phyloP scores from a whole-genome alignment of 2,113 vertebrate species.

The Scomber colias region DNA sequence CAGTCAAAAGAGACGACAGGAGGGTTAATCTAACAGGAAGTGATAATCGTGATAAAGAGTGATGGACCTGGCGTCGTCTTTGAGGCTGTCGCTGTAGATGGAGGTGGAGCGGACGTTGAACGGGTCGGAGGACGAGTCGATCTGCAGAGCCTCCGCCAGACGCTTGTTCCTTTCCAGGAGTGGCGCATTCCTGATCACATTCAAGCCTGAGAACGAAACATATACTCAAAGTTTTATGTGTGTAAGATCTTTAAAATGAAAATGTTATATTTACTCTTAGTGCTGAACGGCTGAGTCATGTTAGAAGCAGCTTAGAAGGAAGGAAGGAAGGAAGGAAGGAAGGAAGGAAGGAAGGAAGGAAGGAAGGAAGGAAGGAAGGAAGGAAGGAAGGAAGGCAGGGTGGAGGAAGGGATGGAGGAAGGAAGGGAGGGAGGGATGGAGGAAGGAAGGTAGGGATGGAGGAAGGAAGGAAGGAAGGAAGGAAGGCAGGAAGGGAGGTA shows the following conservation, averaged over 20 bases:
- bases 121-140: slow-evolving; percentile 91
- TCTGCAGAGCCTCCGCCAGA: slow-evolving; percentile 95
- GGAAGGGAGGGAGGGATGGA: too few species aligned
- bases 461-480: too few species aligned
- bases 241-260: too few species aligned
- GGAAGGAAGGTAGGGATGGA: too few species aligned
- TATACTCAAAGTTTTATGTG: background rate
- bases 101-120: slow-evolving; percentile 91
- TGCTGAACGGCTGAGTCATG: background rate
- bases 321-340: too few species aligned
- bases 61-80: slow-evolving; percentile 93
- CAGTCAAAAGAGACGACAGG: background rate
- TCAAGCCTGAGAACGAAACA: slow-evolving; percentile 86
- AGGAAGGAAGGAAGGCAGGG: too few species aligned
- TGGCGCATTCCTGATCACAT: slow-evolving; percentile 95
- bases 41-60: background rate
- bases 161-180: slow-evolving; percentile 92
- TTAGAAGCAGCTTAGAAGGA: too few species aligned
- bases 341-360: too few species aligned
- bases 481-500: too few species aligned
- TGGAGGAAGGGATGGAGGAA: too few species aligned
- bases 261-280: background rate
- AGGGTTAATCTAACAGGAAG: too few species aligned
- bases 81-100: slow-evolving; percentile 94
- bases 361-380: too few species aligned